Evolutionary conservation across 2,797 vertebrate species (phyloP).

Genomic region (Geotrypetes seraphini): DNA sequence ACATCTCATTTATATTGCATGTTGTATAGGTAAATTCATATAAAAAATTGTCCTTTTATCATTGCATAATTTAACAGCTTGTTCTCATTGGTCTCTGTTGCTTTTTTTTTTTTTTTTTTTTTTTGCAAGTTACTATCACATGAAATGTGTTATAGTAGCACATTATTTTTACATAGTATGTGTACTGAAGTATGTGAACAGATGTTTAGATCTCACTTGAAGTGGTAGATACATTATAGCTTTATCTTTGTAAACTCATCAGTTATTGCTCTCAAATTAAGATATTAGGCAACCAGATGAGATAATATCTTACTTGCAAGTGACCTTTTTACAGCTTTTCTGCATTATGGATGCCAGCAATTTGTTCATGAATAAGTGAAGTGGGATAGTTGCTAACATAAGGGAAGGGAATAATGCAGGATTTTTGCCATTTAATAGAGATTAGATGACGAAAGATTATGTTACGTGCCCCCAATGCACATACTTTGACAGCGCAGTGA

Average conservation of each 20-base stretch:
- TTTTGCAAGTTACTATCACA: conserved; percentile 15
- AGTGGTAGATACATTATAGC: conserved; percentile 25
- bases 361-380: conserved; percentile 22
- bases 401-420: no score
- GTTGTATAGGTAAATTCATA: conserved; percentile 14
- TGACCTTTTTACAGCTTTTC: conserved; percentile 25
- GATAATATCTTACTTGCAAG: no score
- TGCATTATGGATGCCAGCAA: neutral
- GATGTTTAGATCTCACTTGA: conserved; percentile 28
- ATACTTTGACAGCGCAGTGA: no score
- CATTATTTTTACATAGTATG: conserved; percentile 23
- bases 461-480: no score
- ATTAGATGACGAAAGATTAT: no score
- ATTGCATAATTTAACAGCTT: conserved; percentile 23
- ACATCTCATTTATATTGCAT: conserved; percentile 11
- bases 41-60: conserved; percentile 19
- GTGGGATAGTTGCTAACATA: no score
- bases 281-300: conserved; percentile 9
- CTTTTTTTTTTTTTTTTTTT: no score
- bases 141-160: conserved; percentile 15
- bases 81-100: conserved; percentile 14
- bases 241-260: conserved; percentile 28
- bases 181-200: conserved; percentile 23
- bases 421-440: no score
- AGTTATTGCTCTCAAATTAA: conserved; percentile 7